phyloP scores from a whole-genome alignment of 2,797 vertebrate genomes.

The Tragopan temminckii region DNA sequence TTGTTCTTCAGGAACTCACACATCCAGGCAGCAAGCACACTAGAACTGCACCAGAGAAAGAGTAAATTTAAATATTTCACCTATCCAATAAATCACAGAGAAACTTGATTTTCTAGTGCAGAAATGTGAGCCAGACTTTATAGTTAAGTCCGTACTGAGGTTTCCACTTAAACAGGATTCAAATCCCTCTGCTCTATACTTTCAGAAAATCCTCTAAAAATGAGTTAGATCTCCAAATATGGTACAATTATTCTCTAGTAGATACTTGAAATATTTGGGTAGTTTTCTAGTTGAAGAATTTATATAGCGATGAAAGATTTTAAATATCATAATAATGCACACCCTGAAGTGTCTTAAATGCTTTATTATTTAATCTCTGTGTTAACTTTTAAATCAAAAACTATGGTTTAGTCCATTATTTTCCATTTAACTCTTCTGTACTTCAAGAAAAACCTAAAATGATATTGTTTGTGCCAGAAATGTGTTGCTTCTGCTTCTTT shows the following conservation, averaged over 20 bases:
- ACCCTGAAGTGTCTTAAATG: not conserved
- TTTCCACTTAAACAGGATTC: not conserved
- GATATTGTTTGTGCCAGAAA: not conserved
- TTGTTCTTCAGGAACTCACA: not conserved
- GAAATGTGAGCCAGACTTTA: not conserved
- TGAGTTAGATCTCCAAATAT: not conserved
- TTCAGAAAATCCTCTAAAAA: constrained; percentile 13
- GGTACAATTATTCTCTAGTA: not conserved
- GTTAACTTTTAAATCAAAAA: not conserved
- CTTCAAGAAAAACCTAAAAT: not conserved
- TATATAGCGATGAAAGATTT: not conserved
- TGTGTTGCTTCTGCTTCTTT: not conserved
- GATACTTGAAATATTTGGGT: not conserved
- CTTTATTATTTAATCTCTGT: not conserved
- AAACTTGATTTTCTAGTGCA: accelerated
- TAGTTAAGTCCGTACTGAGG: not conserved
- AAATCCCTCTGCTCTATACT: not conserved
- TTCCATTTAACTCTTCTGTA: not conserved
- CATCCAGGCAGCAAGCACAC: accelerated
- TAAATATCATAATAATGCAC: not conserved
- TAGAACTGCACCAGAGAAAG: not conserved
- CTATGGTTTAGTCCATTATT: not conserved
- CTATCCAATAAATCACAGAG: not conserved
- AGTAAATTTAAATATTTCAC: not conserved
- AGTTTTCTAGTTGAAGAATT: not conserved